phyloP scores from a whole-genome alignment of 2,113 vertebrate genomes.

The Oxyura jamaicensis region DNA sequence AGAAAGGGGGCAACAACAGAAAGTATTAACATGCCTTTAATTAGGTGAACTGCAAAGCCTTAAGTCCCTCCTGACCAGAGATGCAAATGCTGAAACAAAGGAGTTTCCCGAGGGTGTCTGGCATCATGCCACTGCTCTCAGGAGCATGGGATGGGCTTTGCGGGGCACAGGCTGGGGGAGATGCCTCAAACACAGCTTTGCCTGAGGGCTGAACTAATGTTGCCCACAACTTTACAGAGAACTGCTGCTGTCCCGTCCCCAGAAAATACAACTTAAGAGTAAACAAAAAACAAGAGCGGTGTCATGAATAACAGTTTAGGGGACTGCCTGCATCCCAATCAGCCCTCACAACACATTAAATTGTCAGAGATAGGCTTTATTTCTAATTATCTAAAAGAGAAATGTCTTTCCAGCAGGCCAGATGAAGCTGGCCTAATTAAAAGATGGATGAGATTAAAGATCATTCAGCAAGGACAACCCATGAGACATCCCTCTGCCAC shows the following conservation, averaged over 20 bases:
- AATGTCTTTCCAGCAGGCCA: conserved; percentile 15
- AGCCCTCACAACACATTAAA: background rate
- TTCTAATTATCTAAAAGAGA: conserved; percentile 7
- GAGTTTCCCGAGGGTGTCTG: background rate
- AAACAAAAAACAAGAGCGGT: background rate
- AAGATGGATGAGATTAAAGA: conserved; percentile 17
- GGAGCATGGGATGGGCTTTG: background rate
- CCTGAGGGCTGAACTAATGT: background rate
- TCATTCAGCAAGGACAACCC: background rate
- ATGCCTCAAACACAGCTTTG: background rate
- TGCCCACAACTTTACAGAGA: background rate
- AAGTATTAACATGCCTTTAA: background rate
- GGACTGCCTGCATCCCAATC: background rate
- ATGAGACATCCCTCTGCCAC: background rate
- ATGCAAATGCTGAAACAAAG: background rate
- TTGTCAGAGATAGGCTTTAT: background rate
- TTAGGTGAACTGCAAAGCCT: background rate
- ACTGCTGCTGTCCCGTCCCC: background rate
- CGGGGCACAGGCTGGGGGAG: background rate
- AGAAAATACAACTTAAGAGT: background rate
- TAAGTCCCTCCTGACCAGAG: background rate
- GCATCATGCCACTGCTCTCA: background rate
- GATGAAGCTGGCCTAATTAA: conserved; percentile 40
- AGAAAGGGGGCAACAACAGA: background rate
- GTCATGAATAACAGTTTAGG: background rate